Conservation (phyloP, 2,888 invertebrate genomes). For the Noctua comes region DNA sequence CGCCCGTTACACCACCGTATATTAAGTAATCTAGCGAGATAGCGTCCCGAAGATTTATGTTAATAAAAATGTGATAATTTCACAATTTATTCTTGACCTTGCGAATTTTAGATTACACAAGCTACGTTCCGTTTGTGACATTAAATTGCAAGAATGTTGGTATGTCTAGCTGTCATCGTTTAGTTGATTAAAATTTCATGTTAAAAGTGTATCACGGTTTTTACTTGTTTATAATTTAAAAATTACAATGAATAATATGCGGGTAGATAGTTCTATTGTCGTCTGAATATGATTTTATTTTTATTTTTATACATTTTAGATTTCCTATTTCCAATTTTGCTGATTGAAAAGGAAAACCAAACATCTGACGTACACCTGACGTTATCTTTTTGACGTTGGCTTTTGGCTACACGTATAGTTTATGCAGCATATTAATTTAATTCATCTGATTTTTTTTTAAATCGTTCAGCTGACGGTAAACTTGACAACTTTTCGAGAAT, state of each 20-base stretch:
- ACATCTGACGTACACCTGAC: constrained; percentile 21
- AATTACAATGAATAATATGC: too few species aligned
- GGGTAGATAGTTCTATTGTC: background rate
- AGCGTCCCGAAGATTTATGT: constrained; percentile 46
- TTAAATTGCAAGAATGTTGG: constrained; percentile 4
- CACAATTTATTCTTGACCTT: constrained; percentile 62
- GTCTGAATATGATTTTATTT: too few species aligned
- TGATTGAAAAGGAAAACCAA: constrained; percentile 10
- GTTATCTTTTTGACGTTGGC: constrained; percentile 40
- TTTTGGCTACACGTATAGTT: constrained; percentile 36
- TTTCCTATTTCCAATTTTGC: background rate
- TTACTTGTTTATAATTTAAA: background rate
- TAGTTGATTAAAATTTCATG: background rate
- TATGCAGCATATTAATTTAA: background rate
- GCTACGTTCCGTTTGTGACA: constrained; percentile 52
- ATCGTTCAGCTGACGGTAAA: too few species aligned
- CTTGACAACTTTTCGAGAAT: too few species aligned
- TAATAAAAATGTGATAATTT: constrained; percentile 63
- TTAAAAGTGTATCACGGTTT: too few species aligned
- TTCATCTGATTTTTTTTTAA: background rate
- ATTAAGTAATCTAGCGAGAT: constrained; percentile 58
- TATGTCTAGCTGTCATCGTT: background rate
- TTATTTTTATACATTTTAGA: background rate
- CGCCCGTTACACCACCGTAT: constrained; percentile 43
- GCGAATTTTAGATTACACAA: constrained; percentile 61